Percentiles rank a stretch among this genome's conserved stretches.
Evolutionary conservation across 2,113 vertebrate species (phyloP).

Genomic region (Ochotona curzoniae): DNA sequence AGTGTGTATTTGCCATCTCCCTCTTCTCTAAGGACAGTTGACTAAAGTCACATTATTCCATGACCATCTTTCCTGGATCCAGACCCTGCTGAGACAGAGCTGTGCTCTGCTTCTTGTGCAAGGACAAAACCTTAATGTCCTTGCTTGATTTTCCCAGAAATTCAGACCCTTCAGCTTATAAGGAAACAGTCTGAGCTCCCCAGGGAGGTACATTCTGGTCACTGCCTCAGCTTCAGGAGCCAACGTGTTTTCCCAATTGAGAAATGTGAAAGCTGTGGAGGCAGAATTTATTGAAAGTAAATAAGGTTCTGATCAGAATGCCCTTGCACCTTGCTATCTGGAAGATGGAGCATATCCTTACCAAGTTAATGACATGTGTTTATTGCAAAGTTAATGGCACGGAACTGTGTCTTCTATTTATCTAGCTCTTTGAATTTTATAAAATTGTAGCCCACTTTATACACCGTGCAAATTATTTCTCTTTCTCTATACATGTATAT

Average conservation of each 20-base stretch:
- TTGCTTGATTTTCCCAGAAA: not conserved
- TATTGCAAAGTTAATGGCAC: constrained; percentile 66
- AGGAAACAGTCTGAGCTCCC: not conserved
- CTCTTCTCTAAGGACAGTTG: not conserved
- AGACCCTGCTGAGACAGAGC: not conserved
- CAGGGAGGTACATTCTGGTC: not conserved
- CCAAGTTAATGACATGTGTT: constrained; percentile 52
- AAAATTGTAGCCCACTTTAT: constrained; percentile 47
- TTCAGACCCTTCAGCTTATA: not conserved
- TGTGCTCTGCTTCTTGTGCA: not conserved
- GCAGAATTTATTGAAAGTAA: constrained; percentile 62
- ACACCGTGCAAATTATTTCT: not conserved
- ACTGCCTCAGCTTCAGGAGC: not conserved
- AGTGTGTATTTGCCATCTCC: not conserved
- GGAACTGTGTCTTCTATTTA: constrained; percentile 57
- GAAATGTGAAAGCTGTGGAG: constrained; percentile 9
- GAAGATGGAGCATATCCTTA: constrained; percentile 61
- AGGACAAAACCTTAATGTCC: not conserved
- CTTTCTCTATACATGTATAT: not conserved
- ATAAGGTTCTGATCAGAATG: constrained; percentile 33
- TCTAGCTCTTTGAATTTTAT: constrained; percentile 53
- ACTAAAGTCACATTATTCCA: constrained; percentile 21
- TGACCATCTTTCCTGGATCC: not conserved
- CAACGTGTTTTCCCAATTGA: not conserved
- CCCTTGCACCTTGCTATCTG: not conserved